Evolutionary conservation across 1,140 invertebrate genomes (phyloP).

Genomic region (Hyles vespertilio): DNA sequence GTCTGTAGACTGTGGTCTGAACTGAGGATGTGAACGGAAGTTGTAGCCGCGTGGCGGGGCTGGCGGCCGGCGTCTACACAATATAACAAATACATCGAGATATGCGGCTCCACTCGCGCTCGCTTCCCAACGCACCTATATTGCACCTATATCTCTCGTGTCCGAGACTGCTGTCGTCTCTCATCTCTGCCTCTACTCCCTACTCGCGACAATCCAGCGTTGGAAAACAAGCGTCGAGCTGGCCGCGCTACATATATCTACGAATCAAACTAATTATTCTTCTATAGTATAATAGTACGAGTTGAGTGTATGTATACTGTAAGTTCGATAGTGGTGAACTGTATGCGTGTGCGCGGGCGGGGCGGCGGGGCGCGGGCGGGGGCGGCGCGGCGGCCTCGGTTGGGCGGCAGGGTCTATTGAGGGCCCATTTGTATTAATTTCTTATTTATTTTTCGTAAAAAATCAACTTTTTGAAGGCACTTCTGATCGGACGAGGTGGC

Average conservation of each 20-base stretch:
- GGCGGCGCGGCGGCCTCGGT: constrained; percentile 78
- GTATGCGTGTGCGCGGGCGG: constrained; percentile 39
- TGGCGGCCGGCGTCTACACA: constrained; percentile 62
- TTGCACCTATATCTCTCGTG: neutral
- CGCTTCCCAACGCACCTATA: constrained; percentile 12
- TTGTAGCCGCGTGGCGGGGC: constrained; percentile 49
- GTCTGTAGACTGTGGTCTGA: constrained; percentile 30
- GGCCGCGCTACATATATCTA: constrained; percentile 68
- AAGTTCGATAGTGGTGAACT: constrained; percentile 53
- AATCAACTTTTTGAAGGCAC: constrained; percentile 90
- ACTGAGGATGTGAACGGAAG: constrained; percentile 67
- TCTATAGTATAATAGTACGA: constrained; percentile 74
- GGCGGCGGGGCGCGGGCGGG: constrained; percentile 27
- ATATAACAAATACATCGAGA: constrained; percentile 74
- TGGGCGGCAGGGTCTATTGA: constrained; percentile 86
- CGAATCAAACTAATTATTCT: constrained; percentile 74
- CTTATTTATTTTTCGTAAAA: constrained; percentile 85
- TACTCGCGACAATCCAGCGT: neutral
- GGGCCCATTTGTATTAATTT: constrained; percentile 86
- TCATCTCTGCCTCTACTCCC: too few relatives aligned
- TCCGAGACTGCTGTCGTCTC: neutral
- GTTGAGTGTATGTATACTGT: constrained; percentile 69
- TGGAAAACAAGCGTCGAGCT: constrained; percentile 28
- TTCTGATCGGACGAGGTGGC: constrained; percentile 92
- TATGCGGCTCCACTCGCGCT: constrained; percentile 35